Base-by-base conservation (phyloP, 2,888 invertebrate genomes). In the Chloroclystis v-ata region DNA sequence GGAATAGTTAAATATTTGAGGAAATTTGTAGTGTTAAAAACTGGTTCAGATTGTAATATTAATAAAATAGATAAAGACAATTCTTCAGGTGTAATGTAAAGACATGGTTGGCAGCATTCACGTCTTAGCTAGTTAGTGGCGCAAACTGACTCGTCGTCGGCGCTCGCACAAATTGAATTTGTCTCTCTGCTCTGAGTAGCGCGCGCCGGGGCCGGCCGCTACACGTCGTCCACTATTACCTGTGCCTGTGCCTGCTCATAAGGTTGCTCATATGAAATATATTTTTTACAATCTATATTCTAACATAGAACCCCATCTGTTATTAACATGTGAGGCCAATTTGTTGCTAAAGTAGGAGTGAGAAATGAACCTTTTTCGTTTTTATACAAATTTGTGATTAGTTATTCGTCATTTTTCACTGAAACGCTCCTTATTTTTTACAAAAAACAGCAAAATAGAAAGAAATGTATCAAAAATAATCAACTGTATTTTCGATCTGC, bases 161-260 rank as follows among this genome's bases (percentile, higher is more conserved):
- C 78, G 78, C 78, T 77, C 75, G 79, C 74, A 72, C 75, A 83
- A 86, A 86, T 85, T 84, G 70, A 83, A 85, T 86, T 86, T 84
- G 79, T 75, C 74, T 74, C 75, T 76, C 77, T 67, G 71, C 73
- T 72, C 63, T 57, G 61, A 65, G 66, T 57, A 57, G 59, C 52
- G 56, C 47, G 56, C 52, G 50, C 56, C 44, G 48, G 33, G 52
- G 48, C 60, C 60, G 63, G 53, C 53, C 50, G 55, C 56, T 56
- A 61, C 54, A 63, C 62, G 62, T 54, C 63, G 45, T 54, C 53
- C 62, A 59, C 54, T 49, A 61, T 65, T 69, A 67, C 54, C 52
- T 57, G 30, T 28, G 35, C 39, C 35, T 14, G 25, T 5, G 20
- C 2, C 20, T 20, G 20, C 2, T 20, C n/a, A n/a, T n/a, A n/a